Percentiles rank a stretch among this genome's conserved stretches.
These are phyloP conservation scores for Rattus rattus DNA, from an alignment of 2,113 vertebrate species.

Conservation along the genomic window DNA sequence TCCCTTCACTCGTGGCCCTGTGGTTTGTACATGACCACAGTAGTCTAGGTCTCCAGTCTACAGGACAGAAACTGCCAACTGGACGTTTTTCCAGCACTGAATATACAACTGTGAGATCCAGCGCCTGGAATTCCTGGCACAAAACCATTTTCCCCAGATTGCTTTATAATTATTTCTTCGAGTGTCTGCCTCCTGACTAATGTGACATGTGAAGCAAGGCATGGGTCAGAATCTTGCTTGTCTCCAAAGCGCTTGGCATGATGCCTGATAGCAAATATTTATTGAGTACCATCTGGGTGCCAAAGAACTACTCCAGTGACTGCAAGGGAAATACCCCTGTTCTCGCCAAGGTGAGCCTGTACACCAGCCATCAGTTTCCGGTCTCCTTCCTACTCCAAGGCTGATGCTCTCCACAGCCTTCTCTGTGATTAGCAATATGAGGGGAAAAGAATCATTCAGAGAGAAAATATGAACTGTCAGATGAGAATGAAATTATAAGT, in stretches of 20 bases:
- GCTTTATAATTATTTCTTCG: conserved; percentile 48
- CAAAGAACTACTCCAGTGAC: background rate
- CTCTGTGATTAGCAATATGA: conserved; percentile 76
- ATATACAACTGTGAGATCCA: background rate
- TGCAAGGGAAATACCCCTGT: background rate
- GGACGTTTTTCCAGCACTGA: conserved; percentile 13
- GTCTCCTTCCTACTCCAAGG: background rate
- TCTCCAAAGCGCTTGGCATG: background rate
- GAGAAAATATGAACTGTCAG: conserved; percentile 84
- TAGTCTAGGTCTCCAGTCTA: background rate
- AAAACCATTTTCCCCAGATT: background rate
- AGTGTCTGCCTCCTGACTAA: conserved; percentile 19
- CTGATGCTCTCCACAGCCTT: conserved; percentile 53
- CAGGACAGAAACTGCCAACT: background rate
- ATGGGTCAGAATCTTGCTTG: background rate
- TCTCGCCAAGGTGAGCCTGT: background rate
- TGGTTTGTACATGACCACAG: background rate
- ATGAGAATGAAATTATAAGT: conserved; percentile 84
- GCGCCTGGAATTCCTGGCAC: background rate
- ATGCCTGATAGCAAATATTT: background rate
- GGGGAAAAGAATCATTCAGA: conserved; percentile 68
- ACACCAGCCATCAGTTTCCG: background rate
- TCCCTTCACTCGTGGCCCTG: background rate
- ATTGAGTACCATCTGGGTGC: conserved; percentile 21
- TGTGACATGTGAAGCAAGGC: background rate